These are phyloP conservation scores for Athripsodes cinereus DNA, from an alignment of 2,888 invertebrate species.

Conservation along the genomic window DNA sequence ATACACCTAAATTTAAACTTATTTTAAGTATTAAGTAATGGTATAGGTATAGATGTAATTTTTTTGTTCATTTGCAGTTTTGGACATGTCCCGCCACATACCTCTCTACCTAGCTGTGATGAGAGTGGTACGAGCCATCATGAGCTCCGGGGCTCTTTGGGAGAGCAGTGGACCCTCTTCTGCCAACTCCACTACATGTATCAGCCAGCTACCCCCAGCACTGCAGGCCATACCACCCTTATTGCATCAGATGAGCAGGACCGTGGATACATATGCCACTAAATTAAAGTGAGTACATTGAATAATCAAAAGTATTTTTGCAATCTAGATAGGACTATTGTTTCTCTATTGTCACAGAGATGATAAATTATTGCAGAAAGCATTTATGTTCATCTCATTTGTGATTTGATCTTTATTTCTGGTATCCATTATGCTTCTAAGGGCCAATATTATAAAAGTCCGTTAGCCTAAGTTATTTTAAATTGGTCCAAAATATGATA, in stretches of 20 bases:
- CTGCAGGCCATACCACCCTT: constrained; percentile 64
- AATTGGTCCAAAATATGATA: too few relatives aligned
- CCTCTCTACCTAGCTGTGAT: constrained; percentile 85
- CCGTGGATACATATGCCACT: constrained; percentile 87
- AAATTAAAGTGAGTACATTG: constrained; percentile 59
- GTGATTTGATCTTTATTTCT: too few relatives aligned
- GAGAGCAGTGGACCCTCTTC: constrained; percentile 54
- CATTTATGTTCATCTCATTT: too few relatives aligned
- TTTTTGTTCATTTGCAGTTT: constrained; percentile 48
- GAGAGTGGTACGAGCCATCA: constrained; percentile 69
- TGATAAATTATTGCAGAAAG: too few relatives aligned
- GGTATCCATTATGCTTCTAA: too few relatives aligned
- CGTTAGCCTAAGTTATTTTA: too few relatives aligned
- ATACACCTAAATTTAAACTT: too few relatives aligned
- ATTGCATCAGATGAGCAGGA: constrained; percentile 80
- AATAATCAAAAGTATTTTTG: too few relatives aligned
- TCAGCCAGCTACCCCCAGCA: constrained; percentile 36
- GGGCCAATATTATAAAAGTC: too few relatives aligned
- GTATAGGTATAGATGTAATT: not conserved
- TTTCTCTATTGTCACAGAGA: too few relatives aligned
- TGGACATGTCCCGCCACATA: constrained; percentile 96
- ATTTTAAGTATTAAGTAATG: too few relatives aligned
- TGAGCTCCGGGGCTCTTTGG: constrained; percentile 50
- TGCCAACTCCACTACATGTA: constrained; percentile 44
- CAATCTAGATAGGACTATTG: too few relatives aligned